These are phyloP conservation scores for Pseudopipra pipra DNA, from an alignment of 2,113 vertebrate species.

Conservation along the genomic window DNA sequence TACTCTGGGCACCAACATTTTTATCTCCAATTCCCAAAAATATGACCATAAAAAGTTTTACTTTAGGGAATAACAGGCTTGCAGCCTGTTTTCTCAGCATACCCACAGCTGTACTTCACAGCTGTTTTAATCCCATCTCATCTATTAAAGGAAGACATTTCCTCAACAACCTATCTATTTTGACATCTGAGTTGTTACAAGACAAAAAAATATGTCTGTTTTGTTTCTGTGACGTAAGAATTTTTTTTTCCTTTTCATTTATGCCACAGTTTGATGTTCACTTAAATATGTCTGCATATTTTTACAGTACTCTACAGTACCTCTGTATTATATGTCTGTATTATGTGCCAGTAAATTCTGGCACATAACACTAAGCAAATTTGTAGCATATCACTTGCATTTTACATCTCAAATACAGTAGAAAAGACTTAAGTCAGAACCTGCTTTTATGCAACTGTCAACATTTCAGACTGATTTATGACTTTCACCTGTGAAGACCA, in stretches of 20 bases:
- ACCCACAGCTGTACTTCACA: conserved; percentile 53
- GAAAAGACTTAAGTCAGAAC: conserved; percentile 32
- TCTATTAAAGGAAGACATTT: conserved; percentile 66
- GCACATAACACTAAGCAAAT: conserved; percentile 48
- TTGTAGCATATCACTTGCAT: conserved; percentile 26
- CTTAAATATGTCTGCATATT: conserved; percentile 30
- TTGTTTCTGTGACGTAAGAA: conserved; percentile 26
- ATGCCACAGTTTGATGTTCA: conserved; percentile 51
- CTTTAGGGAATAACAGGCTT: conserved; percentile 45
- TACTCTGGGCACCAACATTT: conserved; percentile 25
- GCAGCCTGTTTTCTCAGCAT: conserved; percentile 52
- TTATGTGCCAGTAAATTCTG: conserved; percentile 66
- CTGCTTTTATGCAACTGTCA: neutral
- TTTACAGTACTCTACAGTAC: conserved; percentile 39
- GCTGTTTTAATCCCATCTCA: conserved; percentile 66
- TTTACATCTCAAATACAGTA: conserved; percentile 51
- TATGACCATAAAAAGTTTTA: conserved; percentile 31
- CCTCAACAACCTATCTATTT: conserved; percentile 65
- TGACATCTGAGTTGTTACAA: conserved; percentile 65
- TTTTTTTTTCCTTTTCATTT: conserved; percentile 56
- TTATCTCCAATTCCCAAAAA: conserved; percentile 19
- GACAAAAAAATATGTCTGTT: conserved; percentile 11
- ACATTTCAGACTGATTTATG: conserved; percentile 33
- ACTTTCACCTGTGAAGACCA: neutral
- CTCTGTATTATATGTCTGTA: conserved; percentile 47